A percentile compares a stretch with the other conserved stretches of the same genome.
These are phyloP conservation scores for Diloba caeruleocephala DNA, from an alignment of 2,888 invertebrate genomes.

Conservation along the genomic window DNA sequence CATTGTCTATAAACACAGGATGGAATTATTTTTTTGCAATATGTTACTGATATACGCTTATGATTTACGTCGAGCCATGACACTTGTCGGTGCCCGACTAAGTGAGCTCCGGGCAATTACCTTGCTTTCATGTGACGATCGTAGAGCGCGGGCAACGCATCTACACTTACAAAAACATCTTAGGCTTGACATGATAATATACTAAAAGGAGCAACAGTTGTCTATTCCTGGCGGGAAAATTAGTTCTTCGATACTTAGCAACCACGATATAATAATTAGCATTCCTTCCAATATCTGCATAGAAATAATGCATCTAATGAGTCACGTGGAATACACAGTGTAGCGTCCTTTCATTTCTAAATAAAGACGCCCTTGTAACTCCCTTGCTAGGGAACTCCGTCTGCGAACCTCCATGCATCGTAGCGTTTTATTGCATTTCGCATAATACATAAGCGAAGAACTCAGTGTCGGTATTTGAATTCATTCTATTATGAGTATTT, in stretches of 20 bases:
- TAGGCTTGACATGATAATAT: too few species aligned
- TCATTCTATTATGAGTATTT: slow-evolving; percentile 23
- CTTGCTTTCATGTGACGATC: too few species aligned
- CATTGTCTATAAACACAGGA: too few species aligned
- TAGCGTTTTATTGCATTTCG: slow-evolving; percentile 27
- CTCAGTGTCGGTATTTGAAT: slow-evolving; percentile 11
- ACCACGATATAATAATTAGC: not conserved
- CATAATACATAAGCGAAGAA: slow-evolving; percentile 25
- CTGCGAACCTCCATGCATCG: slow-evolving; percentile 17
- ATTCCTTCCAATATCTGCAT: slow-evolving; percentile 8
- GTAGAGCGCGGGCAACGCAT: too few species aligned
- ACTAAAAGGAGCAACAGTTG: too few species aligned
- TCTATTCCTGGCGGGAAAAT: too few species aligned
- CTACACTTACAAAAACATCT: too few species aligned
- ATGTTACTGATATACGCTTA: too few species aligned
- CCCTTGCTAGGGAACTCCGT: slow-evolving; percentile 33
- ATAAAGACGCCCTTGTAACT: slow-evolving; percentile 43
- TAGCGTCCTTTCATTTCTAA: slow-evolving; percentile 37
- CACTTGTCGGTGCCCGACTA: too few species aligned
- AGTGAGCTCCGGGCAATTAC: too few species aligned
- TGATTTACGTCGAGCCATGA: too few species aligned
- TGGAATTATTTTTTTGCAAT: too few species aligned
- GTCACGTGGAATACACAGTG: slow-evolving; percentile 11
- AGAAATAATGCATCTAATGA: slow-evolving; percentile 24
- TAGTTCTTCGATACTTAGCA: not conserved